phyloP scores from a whole-genome alignment of 2,113 vertebrate genomes.

The Deroptyus accipitrinus region DNA sequence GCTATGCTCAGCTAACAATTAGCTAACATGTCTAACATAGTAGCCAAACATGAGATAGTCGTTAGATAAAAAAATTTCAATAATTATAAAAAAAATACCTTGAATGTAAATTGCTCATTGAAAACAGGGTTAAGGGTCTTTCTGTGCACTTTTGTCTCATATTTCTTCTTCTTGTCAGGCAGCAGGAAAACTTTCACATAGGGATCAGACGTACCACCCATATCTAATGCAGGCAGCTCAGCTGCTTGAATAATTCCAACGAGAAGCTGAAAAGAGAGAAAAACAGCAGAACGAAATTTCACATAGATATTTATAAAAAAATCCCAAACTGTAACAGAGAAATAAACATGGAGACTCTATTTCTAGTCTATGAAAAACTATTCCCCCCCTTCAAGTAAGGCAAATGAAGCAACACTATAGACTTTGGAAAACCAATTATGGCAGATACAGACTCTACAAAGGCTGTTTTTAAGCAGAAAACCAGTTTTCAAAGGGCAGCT shows the following conservation, averaged over 20 bases:
- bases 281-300: background rate
- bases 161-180: slow-evolving; percentile 87
- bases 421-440: slow-evolving; percentile 68
- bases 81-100: slow-evolving; percentile 70
- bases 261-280: slow-evolving; percentile 74
- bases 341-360: background rate
- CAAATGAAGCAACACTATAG: slow-evolving; percentile 56
- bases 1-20: background rate
- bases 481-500: slow-evolving; percentile 76
- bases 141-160: slow-evolving; percentile 85
- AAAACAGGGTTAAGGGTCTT: slow-evolving; percentile 86
- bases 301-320: slow-evolving; percentile 4
- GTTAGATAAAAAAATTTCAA: background rate
- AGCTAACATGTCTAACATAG: background rate
- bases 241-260: slow-evolving; percentile 87
- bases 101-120: slow-evolving; percentile 86
- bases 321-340: background rate
- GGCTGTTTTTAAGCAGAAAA: slow-evolving; percentile 69
- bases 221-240: slow-evolving; percentile 83
- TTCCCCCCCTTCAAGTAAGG: slow-evolving; percentile 20
- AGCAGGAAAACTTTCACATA: slow-evolving; percentile 84
- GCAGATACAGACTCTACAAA: slow-evolving; percentile 66
- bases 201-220: slow-evolving; percentile 85
- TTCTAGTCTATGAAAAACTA: slow-evolving; percentile 28
- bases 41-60: background rate